phyloP scores from a whole-genome alignment of 1,140 invertebrate genomes.

The Magallana gigas region DNA sequence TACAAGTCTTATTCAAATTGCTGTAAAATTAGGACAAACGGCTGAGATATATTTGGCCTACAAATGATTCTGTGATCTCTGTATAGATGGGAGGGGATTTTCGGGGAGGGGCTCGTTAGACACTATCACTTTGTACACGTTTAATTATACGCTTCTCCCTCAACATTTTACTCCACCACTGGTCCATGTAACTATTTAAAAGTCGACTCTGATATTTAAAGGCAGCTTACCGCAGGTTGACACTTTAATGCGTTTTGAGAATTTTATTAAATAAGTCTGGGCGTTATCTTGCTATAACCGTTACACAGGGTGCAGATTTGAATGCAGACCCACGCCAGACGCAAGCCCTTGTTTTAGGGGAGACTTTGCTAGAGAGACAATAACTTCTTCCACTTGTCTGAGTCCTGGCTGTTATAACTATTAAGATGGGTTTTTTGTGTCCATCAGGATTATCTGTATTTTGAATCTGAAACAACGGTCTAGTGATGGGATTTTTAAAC shows the following conservation, averaged over 20 bases:
- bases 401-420: not conserved
- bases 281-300: not conserved
- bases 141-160: not conserved
- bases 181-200: conserved; percentile 19
- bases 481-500: not conserved
- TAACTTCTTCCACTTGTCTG: not conserved
- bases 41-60: not conserved
- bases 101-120: not conserved
- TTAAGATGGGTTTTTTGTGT: not conserved
- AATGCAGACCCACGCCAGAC: conserved; percentile 19
- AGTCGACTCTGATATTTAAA: conserved; percentile 12
- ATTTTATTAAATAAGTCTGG: conserved; percentile 15
- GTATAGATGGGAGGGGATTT: not conserved
- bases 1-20: no score
- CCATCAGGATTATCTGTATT: not conserved
- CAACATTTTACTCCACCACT: not conserved
- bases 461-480: not conserved
- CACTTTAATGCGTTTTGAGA: conserved; percentile 33
- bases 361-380: no score
- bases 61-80: no score
- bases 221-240: conserved; percentile 6
- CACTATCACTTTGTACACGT: not conserved
- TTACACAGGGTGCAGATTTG: not conserved
- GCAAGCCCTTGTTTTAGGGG: not conserved
- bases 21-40: no score